These are phyloP conservation scores for Epsilonema sp. DNA, from an alignment of 2,888 invertebrate genomes.

Conservation along the genomic window DNA sequence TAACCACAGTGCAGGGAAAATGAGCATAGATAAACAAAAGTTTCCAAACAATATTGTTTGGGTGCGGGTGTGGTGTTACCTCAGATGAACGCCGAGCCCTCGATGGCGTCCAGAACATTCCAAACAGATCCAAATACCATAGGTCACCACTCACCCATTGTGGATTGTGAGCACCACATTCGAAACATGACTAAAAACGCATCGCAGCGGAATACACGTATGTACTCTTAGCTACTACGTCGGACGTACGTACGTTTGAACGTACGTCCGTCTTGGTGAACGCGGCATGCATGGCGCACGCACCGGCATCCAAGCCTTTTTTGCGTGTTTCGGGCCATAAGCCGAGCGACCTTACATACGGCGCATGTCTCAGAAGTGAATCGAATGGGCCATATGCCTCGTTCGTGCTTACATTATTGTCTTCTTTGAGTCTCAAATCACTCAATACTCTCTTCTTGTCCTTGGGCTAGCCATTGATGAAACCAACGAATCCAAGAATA, in stretches of 20 bases:
- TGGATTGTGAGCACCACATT: conserved; percentile 85
- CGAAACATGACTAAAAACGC: conserved; percentile 72
- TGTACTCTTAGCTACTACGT: no score
- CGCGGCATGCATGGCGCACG: no score
- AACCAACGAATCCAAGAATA: background rate
- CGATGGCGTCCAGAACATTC: conserved; percentile 97
- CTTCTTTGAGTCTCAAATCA: conserved; percentile 63
- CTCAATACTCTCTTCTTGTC: conserved; percentile 71
- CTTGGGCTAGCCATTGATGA: conserved; percentile 74
- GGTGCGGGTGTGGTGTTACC: conserved; percentile 23
- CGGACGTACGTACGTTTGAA: no score
- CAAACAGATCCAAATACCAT: conserved; percentile 97
- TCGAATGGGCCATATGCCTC: background rate
- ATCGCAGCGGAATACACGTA: no score
- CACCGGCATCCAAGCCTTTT: no score
- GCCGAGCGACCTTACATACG: no score
- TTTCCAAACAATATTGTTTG: no score
- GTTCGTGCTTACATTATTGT: conserved; percentile 60
- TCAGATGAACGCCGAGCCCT: conserved; percentile 82
- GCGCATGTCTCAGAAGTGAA: background rate
- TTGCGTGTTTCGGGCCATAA: no score
- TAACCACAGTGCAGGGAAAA: no score
- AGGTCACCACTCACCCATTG: conserved; percentile 95
- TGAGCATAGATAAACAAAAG: no score
- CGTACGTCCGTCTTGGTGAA: no score